A percentile compares a stretch with the other conserved stretches of the same genome.
phyloP scores from a whole-genome alignment of 1,140 invertebrate species.

The Stegodyphus dumicola region DNA sequence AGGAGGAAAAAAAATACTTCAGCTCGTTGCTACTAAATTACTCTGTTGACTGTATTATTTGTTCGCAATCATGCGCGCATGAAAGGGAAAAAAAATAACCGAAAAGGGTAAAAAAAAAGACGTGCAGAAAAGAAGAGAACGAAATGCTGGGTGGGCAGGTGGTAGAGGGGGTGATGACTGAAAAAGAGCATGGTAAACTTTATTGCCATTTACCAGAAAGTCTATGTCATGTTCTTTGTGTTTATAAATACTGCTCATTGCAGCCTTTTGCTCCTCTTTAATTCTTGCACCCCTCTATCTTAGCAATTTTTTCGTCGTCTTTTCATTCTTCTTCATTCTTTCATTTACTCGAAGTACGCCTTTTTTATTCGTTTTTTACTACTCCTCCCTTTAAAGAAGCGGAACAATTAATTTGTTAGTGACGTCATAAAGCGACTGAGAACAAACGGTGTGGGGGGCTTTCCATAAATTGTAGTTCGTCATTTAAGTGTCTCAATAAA shows the following conservation, averaged over 20 bases:
- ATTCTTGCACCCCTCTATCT: conserved; percentile 59
- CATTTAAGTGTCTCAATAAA: neutral
- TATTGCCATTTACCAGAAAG: conserved; percentile 60
- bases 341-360: conserved; percentile 21
- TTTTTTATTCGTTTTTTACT: conserved; percentile 45
- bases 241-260: conserved; percentile 61
- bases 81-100: conserved; percentile 27
- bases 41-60: conserved; percentile 61
- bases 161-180: conserved; percentile 10
- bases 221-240: conserved; percentile 59
- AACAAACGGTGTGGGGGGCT: conserved; percentile 30
- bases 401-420: conserved; percentile 61
- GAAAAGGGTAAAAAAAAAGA: conserved; percentile 10
- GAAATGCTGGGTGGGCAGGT: neutral
- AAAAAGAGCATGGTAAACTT: conserved; percentile 59
- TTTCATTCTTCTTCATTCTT: conserved; percentile 9
- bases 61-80: conserved; percentile 55
- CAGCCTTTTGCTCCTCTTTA: conserved; percentile 54
- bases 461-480: conserved; percentile 18
- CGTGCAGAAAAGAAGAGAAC: conserved; percentile 12
- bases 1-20: conserved; percentile 27
- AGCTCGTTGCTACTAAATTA: conserved; percentile 57
- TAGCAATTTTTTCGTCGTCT: conserved; percentile 34
- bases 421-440: conserved; percentile 48
- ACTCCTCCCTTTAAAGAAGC: conserved; percentile 41